Base-by-base conservation (phyloP, 1,140 invertebrate species). In the Drosophila athabasca region DNA sequence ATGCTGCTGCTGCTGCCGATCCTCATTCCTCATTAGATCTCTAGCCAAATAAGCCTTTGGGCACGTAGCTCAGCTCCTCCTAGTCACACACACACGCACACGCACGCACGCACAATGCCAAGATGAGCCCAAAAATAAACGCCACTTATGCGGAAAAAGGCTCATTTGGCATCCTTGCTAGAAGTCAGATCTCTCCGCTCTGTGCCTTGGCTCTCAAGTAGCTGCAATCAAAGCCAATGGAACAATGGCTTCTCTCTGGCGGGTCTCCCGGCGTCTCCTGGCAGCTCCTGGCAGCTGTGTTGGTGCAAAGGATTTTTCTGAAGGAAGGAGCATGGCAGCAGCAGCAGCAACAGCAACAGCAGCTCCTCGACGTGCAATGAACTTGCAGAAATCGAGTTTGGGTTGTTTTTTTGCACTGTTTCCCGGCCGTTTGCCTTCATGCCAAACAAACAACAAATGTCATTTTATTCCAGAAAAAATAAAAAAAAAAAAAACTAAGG, bases 91-190 rank as follows among this genome's bases (percentile, higher is more conserved):
- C 11, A 66, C 49, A 69, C 1, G 24, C 72, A 51, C 46, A 13
- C 15, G 26, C 31, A 29, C 24, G 24, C 65, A 50, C 43, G 51
- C 44, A 76, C 67, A 81, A 74, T 58, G 59, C 65, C 39, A 59
- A 64, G 76, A 79, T 79, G 59, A 81, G 78, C 79, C 79, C 74
- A 82, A 79, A 83, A 83, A 83, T 83, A 83, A 83, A 83, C 76
- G 79, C 79, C 73, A 81, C 73, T 81, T 81, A 77, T 49, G 45
- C 43, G 24, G 29, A 59, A 51, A 81, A 73, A 64, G 79, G 67
- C 57, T 83, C 79, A 62, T 65, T 81, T 68, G 72, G 62, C 54
- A 54, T 26, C 41, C 45, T 26, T 39, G 22, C 53, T 41, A 17
- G 44, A 67, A 75, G 75, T 78, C 62, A 49, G 71, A 48, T 64